phyloP scores from a whole-genome alignment of 2,888 invertebrate species.

The Hermaeophaga mercurialis region DNA sequence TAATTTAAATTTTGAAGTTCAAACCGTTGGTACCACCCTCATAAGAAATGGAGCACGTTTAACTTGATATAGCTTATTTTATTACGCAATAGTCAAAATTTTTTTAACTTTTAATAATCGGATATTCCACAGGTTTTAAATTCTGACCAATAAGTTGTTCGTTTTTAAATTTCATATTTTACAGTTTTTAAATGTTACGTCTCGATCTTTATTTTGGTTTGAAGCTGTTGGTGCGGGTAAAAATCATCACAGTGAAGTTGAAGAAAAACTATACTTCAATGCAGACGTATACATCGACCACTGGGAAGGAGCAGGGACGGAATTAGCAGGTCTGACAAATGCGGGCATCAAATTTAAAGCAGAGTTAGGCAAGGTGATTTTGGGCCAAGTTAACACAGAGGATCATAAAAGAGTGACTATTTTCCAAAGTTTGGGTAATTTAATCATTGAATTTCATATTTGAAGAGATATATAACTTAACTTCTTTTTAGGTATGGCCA shows the following conservation, averaged over 20 bases:
- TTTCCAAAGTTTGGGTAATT: constrained; percentile 67
- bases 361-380: constrained; percentile 64
- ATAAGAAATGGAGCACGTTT: too few relatives aligned
- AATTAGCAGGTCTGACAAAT: constrained; percentile 58
- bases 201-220: too few relatives aligned
- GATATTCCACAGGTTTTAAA: too few relatives aligned
- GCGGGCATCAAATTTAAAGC: constrained; percentile 60
- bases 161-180: too few relatives aligned
- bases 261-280: constrained; percentile 59
- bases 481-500: constrained; percentile 5
- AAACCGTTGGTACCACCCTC: too few relatives aligned
- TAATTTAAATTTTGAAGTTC: too few relatives aligned
- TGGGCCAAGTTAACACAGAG: constrained; percentile 50
- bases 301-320: constrained; percentile 59
- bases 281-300: constrained; percentile 64
- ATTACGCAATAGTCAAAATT: too few relatives aligned
- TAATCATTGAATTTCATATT: not conserved
- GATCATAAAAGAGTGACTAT: constrained; percentile 57
- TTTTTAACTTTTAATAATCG: too few relatives aligned
- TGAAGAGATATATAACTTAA: too few relatives aligned
- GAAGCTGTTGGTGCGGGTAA: constrained; percentile 67
- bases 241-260: constrained; percentile 62
- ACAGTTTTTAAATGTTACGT: too few relatives aligned
- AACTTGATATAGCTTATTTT: too few relatives aligned
- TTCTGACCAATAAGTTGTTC: too few relatives aligned